These are phyloP conservation scores for Heliothis peltigera DNA, from an alignment of 2,888 invertebrate species.

Conservation along the genomic window DNA sequence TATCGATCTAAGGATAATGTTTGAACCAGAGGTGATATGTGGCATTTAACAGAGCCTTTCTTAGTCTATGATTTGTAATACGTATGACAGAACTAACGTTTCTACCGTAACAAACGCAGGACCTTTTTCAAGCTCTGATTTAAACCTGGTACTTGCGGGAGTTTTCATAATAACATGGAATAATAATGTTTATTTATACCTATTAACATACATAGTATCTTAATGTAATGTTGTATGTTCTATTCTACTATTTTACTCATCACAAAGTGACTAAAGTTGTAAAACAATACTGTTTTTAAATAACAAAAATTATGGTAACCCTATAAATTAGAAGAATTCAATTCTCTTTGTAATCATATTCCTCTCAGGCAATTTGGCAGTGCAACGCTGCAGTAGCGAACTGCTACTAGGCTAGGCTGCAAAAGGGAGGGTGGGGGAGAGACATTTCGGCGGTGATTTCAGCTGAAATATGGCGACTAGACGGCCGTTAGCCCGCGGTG, in stretches of 20 bases:
- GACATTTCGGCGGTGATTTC: slow-evolving; percentile 64
- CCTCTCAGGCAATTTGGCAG: slow-evolving; percentile 73
- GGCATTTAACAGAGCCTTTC: too few relatives aligned
- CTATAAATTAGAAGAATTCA: slow-evolving; percentile 64
- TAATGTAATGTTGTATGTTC: slow-evolving; percentile 24
- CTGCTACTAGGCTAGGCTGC: slow-evolving; percentile 45
- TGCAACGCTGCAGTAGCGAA: slow-evolving; percentile 65
- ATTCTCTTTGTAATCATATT: slow-evolving; percentile 70
- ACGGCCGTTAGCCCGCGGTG: slow-evolving; percentile 72
- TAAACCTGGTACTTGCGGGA: too few relatives aligned
- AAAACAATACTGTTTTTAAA: slow-evolving; percentile 8
- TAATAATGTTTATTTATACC: slow-evolving; percentile 1
- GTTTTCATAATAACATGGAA: too few relatives aligned
- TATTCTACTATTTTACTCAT: slow-evolving; percentile 11
- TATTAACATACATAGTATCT: too few relatives aligned
- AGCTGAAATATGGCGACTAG: slow-evolving; percentile 77
- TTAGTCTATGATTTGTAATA: too few relatives aligned
- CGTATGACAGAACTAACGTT: too few relatives aligned
- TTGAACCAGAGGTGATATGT: too few relatives aligned
- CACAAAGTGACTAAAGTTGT: neutral
- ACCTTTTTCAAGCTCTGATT: too few relatives aligned
- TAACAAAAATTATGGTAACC: slow-evolving; percentile 38
- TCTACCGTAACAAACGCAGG: too few relatives aligned
- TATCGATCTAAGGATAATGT: too few relatives aligned
- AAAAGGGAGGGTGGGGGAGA: slow-evolving; percentile 49